Base-by-base conservation (phyloP, 92 coral and sea anemone genomes). In the Epizoanthus illoricatus region DNA sequence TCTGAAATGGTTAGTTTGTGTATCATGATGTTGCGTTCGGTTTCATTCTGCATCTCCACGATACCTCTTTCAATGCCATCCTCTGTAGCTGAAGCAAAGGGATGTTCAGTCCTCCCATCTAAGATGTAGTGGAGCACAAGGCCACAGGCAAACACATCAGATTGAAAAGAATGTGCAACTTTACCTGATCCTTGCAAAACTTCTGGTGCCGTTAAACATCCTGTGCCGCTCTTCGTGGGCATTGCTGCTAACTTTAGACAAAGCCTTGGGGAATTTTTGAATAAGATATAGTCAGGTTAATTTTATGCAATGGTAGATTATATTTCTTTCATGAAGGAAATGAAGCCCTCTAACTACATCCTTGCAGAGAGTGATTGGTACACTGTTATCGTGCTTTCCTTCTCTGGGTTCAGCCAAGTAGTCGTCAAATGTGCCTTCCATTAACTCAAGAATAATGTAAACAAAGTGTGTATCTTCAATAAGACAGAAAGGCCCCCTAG, bases 161-260 rank as follows among this genome's bases (percentile, higher is more conserved):
- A 83, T 40, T 85, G 64, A 18, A 13, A 57, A 0, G 87, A 61
- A 49, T 76, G 84, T 5, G 5, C 3, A 15, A 62, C 66, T 33
- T 33, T 54, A 1, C 71, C 71, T 12, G 49, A 12, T 19, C 58
- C 18, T 0, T 13, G 43, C 11, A 83, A 4, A 13, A 90, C 71
- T 42, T 90, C 92, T 36, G 90, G 88, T 21, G 92, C 90, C 67
- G 86, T 83, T 90, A 90, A 89, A 19, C 86, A 78, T 36, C 88
- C 65, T 36, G 86, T 90, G 18, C 88, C 92, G 78, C 72, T 83
- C 17, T 59, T 60, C 16, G 80, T 84, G 18, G 57, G 85, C 19
- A 41, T 42, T 66, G 83, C 90, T 21, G 89, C 91, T 63, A 88
- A 62, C 78, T 88, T 88, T 58, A 88, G 70, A 57, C 90, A 81